Percentiles rank a stretch among this genome's conserved stretches.
These are phyloP conservation scores for Sylvilagus bachmani DNA, from an alignment of 2,113 vertebrate genomes.

Conservation along the genomic window DNA sequence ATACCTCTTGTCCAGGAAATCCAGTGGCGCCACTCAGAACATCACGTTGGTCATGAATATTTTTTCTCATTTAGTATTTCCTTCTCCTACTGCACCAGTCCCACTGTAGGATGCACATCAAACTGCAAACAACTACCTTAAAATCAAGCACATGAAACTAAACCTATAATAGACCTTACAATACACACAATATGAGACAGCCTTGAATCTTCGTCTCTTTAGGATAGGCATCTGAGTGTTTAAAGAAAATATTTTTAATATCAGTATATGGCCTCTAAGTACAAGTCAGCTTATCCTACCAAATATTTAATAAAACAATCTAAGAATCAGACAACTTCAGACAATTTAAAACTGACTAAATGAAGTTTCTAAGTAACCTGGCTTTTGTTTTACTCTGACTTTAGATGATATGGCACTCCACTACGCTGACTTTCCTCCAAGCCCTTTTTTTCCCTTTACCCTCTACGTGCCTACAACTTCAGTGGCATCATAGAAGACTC, in stretches of 20 bases:
- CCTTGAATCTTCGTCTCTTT: background rate
- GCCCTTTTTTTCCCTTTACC: background rate
- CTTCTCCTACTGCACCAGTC: background rate
- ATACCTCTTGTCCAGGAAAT: background rate
- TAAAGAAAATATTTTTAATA: conserved; percentile 24
- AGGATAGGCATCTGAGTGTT: background rate
- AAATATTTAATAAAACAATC: conserved; percentile 44
- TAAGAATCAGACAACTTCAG: conserved; percentile 39
- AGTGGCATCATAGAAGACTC: background rate
- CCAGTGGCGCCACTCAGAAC: conserved; percentile 7
- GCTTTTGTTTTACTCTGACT: conserved; percentile 44
- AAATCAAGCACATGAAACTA: background rate
- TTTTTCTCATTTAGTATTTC: conserved; percentile 13
- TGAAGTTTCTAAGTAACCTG: background rate
- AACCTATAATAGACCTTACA: background rate
- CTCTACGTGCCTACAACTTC: background rate
- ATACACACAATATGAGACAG: background rate
- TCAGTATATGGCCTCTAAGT: background rate
- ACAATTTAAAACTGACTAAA: conserved; percentile 29
- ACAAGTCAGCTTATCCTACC: background rate
- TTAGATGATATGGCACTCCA: background rate
- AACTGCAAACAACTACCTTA: background rate
- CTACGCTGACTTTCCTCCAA: background rate
- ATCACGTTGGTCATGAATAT: background rate
- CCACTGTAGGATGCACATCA: background rate